Percentiles rank a stretch among this genome's conserved stretches.
phyloP scores from a whole-genome alignment of 2,797 vertebrate species.

The Molossus alvarezi region DNA sequence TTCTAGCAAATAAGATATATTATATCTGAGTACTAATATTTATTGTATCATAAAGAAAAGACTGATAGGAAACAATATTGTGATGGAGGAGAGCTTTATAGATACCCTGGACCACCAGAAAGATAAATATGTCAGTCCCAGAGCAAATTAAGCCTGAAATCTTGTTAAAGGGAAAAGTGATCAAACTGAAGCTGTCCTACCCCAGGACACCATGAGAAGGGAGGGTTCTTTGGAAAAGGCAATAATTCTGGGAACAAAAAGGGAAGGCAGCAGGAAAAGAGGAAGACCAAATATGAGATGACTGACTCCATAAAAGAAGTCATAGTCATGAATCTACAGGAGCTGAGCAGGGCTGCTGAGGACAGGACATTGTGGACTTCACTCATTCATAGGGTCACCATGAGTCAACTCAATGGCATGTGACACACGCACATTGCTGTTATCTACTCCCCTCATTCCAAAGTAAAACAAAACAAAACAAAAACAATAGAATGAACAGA shows the following conservation, averaged over 20 bases:
- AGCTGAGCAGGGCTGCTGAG: not conserved
- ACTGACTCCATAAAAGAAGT: not conserved
- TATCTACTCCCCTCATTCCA: too few species aligned
- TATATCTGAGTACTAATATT: constrained; percentile 44
- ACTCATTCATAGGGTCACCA: not conserved
- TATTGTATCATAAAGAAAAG: not conserved
- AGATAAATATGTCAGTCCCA: not conserved
- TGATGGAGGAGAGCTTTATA: not conserved
- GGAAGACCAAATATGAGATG: not conserved
- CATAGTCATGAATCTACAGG: not conserved
- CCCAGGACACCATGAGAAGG: not conserved
- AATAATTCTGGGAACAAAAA: not conserved
- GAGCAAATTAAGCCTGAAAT: not conserved
- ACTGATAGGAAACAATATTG: not conserved
- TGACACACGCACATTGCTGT: not conserved
- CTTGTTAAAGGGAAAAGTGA: not conserved
- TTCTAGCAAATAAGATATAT: constrained; percentile 30
- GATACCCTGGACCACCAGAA: not conserved
- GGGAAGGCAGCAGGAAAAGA: not conserved
- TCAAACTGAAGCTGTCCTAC: not conserved
- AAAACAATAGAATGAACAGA: not conserved
- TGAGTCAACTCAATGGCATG: not conserved
- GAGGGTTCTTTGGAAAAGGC: not conserved
- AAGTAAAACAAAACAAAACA: not conserved
- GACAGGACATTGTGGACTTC: not conserved